Conservation (phyloP, 2,797 vertebrate genomes). For the Avahi laniger region DNA sequence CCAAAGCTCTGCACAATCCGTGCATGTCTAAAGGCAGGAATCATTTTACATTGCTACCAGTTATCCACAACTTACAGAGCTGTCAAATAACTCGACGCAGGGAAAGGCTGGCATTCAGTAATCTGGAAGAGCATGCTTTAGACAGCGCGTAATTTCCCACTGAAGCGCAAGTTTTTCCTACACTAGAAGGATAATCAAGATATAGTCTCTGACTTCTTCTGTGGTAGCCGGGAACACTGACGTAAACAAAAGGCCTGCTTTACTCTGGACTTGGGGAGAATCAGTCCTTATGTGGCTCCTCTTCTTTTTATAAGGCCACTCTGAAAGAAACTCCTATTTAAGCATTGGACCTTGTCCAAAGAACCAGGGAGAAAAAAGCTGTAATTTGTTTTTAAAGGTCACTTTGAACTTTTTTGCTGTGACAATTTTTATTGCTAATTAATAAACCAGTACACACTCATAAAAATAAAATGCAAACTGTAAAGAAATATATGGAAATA, state of each 20-base stretch:
- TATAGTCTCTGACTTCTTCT: background rate
- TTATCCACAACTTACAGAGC: background rate
- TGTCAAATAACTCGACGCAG: background rate
- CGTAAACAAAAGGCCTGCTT: background rate
- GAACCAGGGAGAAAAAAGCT: background rate
- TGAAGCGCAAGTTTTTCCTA: background rate
- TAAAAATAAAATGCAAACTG: conserved; percentile 19
- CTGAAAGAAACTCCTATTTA: background rate
- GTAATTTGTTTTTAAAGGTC: background rate
- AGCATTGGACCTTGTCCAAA: background rate
- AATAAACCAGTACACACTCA: background rate
- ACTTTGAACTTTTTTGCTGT: background rate
- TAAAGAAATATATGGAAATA: background rate
- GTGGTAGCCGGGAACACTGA: background rate
- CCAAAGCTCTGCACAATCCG: background rate
- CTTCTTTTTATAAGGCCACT: background rate
- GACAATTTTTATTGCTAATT: background rate
- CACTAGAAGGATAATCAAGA: background rate
- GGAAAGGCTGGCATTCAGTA: background rate
- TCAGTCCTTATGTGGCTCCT: background rate
- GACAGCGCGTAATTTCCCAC: background rate
- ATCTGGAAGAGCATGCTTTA: background rate
- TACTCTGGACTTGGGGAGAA: background rate
- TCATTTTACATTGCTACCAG: background rate
- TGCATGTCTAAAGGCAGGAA: background rate